Evolutionary conservation across 2,888 invertebrate genomes (phyloP).

Genomic region (Dolichopus griseipennis): DNA sequence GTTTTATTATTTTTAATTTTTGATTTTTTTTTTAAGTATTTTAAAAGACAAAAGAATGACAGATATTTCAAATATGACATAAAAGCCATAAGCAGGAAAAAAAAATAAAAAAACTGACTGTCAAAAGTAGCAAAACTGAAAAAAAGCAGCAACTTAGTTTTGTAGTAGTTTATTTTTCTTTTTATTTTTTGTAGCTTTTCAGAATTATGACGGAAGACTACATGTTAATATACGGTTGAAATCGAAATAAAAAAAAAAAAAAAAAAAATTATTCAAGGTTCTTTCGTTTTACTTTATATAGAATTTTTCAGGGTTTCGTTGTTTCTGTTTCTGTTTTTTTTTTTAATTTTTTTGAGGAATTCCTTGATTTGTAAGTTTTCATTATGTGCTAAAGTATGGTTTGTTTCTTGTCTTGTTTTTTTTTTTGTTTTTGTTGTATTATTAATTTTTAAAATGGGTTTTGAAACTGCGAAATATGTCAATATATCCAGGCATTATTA

Average conservation of each 20-base stretch:
- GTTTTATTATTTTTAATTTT: not conserved
- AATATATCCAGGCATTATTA: not conserved
- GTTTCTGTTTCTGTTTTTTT: too few species aligned
- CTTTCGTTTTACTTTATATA: not conserved
- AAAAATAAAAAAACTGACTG: not conserved
- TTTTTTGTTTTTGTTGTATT: not conserved
- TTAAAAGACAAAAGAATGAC: slow-evolving; percentile 2
- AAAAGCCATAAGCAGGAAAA: not conserved
- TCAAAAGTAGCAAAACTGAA: not conserved
- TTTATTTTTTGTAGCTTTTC: too few species aligned
- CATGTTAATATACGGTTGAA: not conserved
- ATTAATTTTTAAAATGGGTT: not conserved
- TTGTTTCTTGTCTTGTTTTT: not conserved
- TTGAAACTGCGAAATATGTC: slow-evolving; percentile 4
- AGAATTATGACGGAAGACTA: not conserved
- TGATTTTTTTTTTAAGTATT: not conserved
- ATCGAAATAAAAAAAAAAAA: not conserved
- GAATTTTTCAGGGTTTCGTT: not conserved
- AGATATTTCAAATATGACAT: slow-evolving; percentile 3
- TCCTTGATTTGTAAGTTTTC: not conserved
- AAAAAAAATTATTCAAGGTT: not conserved
- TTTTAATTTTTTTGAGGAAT: not conserved
- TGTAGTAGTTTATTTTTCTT: not conserved
- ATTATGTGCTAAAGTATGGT: not conserved
- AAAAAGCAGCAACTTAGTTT: not conserved